These are phyloP conservation scores for Phortica variegata DNA, from an alignment of 1,140 invertebrate species.

Conservation along the genomic window DNA sequence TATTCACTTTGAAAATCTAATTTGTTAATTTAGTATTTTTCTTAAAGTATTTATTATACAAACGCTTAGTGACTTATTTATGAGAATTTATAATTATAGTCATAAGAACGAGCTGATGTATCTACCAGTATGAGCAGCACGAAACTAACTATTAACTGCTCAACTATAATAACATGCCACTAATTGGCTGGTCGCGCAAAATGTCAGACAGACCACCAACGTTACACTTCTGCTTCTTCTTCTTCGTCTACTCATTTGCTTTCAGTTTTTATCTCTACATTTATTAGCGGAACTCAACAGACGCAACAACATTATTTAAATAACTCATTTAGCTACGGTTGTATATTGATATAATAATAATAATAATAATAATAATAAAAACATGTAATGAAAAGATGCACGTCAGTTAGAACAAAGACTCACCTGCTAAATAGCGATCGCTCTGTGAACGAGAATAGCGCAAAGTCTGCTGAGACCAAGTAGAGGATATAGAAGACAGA, in stretches of 20 bases:
- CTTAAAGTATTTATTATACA: no score
- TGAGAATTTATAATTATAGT: slow-evolving; percentile 33
- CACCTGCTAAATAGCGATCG: slow-evolving; percentile 61
- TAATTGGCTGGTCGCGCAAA: slow-evolving; percentile 48
- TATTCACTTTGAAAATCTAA: slow-evolving; percentile 14
- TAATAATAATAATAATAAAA: slow-evolving; percentile 21
- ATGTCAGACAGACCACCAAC: slow-evolving; percentile 23
- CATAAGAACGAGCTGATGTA: no score
- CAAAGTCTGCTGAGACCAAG: slow-evolving; percentile 34
- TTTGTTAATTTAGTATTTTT: no score
- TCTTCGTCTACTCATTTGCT: no score
- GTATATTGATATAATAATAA: slow-evolving; percentile 10
- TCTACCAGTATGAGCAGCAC: no score
- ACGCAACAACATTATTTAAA: slow-evolving; percentile 36
- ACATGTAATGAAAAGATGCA: no score
- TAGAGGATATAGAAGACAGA: slow-evolving; percentile 11
- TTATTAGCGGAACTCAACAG: no score
- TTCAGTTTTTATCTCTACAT: no score
- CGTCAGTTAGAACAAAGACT: no score
- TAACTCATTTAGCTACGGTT: slow-evolving; percentile 54
- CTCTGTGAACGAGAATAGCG: slow-evolving; percentile 60
- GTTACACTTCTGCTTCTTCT: no score
- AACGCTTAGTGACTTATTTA: no score
- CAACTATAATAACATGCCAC: slow-evolving; percentile 47
- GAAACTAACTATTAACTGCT: slow-evolving; percentile 52